phyloP scores from a whole-genome alignment of 2,113 vertebrate species.

The Corythornis cristatus region DNA sequence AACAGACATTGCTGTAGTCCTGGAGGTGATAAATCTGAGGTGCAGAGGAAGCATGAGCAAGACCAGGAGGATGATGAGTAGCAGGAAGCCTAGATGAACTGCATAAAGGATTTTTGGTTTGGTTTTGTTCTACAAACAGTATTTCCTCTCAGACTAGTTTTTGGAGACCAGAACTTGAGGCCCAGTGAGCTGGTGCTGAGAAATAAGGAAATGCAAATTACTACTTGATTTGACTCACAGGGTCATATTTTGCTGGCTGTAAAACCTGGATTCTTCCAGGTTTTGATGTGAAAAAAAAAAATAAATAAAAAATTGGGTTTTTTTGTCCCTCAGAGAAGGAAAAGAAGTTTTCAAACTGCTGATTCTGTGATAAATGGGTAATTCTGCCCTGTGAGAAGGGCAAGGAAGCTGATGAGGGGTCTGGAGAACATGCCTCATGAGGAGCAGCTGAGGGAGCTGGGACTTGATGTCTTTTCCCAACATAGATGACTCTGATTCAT shows the following conservation, averaged over 20 bases:
- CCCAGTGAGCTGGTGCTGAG: not conserved
- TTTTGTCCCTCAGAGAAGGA: not conserved
- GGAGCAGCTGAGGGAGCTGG: too few species aligned
- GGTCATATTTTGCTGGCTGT: not conserved
- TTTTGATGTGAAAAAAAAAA: too few species aligned
- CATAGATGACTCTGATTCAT: not conserved
- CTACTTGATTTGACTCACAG: not conserved
- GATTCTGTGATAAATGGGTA: not conserved
- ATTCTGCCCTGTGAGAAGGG: too few species aligned
- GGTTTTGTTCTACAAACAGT: not conserved
- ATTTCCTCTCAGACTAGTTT: not conserved
- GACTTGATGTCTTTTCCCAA: too few species aligned
- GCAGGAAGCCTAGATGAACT: not conserved
- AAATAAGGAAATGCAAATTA: not conserved
- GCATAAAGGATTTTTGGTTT: not conserved
- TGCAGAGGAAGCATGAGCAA: not conserved
- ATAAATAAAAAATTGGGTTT: not conserved
- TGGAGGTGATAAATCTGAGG: not conserved
- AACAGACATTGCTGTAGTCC: not conserved
- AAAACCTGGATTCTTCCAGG: not conserved
- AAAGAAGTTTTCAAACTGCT: not conserved
- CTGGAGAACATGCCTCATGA: too few species aligned
- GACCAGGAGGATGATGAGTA: not conserved
- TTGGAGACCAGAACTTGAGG: not conserved
- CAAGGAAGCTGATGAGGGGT: too few species aligned